phyloP scores from a whole-genome alignment of 2,113 vertebrate species.

The Macroglossus sobrinus region DNA sequence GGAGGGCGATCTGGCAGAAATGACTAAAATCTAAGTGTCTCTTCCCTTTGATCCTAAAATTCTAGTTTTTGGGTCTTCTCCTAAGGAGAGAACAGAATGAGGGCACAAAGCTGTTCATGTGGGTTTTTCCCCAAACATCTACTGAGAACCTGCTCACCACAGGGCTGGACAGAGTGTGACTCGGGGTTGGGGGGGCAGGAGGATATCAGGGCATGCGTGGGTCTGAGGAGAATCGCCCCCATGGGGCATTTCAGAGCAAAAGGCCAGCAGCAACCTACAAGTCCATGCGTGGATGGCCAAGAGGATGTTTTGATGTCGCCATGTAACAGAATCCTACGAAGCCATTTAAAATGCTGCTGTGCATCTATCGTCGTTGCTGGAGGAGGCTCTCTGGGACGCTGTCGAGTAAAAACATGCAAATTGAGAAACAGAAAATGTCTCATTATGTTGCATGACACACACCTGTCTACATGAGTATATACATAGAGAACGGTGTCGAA shows the following conservation, averaged over 20 bases:
- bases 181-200: background rate
- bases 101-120: background rate
- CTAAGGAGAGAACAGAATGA: background rate
- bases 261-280: too few relatives aligned
- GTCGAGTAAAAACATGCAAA: background rate
- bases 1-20: background rate
- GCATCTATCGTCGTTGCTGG: background rate
- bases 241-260: background rate
- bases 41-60: background rate
- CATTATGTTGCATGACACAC: background rate
- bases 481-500: background rate
- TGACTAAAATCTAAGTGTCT: background rate
- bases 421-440: background rate
- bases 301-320: background rate
- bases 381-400: background rate
- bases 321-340: background rate
- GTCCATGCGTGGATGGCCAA: background rate
- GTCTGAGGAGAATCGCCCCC: background rate
- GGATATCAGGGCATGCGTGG: too few relatives aligned
- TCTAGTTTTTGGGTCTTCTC: background rate
- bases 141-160: background rate
- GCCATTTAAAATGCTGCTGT: background rate
- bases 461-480: background rate
- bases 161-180: background rate
- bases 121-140: background rate